Base-by-base conservation (phyloP, 2,888 invertebrate species). In the Folsomia candida region DNA sequence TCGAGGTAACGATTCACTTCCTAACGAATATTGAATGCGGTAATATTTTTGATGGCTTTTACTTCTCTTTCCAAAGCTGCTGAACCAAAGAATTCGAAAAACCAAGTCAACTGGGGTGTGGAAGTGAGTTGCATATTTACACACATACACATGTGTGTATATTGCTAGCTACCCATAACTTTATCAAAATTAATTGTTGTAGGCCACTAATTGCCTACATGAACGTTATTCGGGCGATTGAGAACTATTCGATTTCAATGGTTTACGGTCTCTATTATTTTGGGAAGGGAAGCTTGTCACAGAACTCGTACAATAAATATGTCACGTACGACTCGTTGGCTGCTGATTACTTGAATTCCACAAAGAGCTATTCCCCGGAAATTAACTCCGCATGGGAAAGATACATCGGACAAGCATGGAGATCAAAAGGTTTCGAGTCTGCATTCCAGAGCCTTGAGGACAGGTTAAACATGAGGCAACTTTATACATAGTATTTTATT, bases 161-260 rank as follows among this genome's bases (percentile, higher is more conserved):
- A n/a, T n/a, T n/a, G n/a, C n/a, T n/a, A n/a, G n/a, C n/a, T n/a
- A n/a, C n/a, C n/a, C n/a, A n/a, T n/a, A n/a, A n/a, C n/a, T n/a
- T n/a, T n/a, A n/a, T n/a, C n/a, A n/a, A n/a, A n/a, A n/a, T n/a
- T n/a, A n/a, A n/a, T n/a, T n/a, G n/a, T 68, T 67, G 1, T 69
- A 82, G 83, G 72, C 79, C 81, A 27, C 80, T 85, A 69, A 83
- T 85, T 51, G 84, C 84, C 1, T 85, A 84, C 81, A 84, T 84
- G 80, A 84, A 84, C 79, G 82, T 85, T 60, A 82, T 85, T 20
- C 82, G 83, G 22, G 82, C 83, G 24, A 83, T 84, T 72, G 85
- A 85, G 75, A 83, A 85, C 76, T 81, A 83, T 67, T 83, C 83
- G 47, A 82, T 85, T 24, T 83, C 84, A 51, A 81, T 84, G 73